Evolutionary conservation across 2,888 invertebrate species (phyloP).

Genomic region (Chaitophorus viminalis): DNA sequence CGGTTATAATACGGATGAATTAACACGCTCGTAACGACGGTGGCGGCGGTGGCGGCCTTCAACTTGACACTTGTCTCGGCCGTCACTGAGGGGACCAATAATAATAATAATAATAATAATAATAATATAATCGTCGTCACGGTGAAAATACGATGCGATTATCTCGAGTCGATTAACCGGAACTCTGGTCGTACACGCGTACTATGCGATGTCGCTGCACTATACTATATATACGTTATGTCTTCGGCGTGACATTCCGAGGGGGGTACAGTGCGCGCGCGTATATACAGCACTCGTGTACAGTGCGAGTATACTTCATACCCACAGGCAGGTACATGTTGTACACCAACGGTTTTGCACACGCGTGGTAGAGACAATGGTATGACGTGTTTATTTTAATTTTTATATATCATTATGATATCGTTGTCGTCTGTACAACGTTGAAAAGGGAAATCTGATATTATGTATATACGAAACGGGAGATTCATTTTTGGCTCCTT

Average conservation of each 20-base stretch:
- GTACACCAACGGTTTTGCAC: background rate
- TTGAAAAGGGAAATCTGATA: background rate
- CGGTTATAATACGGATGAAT: slow-evolving; percentile 2
- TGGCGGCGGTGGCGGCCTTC: slow-evolving; percentile 20
- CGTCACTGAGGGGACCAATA: background rate
- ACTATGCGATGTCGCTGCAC: too few species aligned
- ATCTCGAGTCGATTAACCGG: slow-evolving; percentile 22
- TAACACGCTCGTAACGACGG: background rate
- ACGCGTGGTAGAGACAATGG: background rate
- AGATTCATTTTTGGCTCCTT: slow-evolving; percentile 36
- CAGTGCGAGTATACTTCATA: too few species aligned
- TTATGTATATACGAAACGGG: too few species aligned
- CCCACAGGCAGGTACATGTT: too few species aligned
- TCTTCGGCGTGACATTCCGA: too few species aligned
- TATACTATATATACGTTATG: too few species aligned
- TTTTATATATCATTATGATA: too few species aligned
- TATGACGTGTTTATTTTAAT: too few species aligned
- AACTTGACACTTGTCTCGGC: slow-evolving; percentile 33
- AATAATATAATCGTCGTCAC: slow-evolving; percentile 29
- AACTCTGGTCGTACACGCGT: background rate
- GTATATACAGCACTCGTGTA: too few species aligned
- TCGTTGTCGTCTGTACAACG: background rate
- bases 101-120: too few species aligned
- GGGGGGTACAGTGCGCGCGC: too few species aligned
- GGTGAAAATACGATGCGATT: slow-evolving; percentile 22